Evolutionary conservation across 2,888 invertebrate species (phyloP), one percentile per base, ranked within the genome.

Genomic region (Listrodromus nycthemerus): DNA sequence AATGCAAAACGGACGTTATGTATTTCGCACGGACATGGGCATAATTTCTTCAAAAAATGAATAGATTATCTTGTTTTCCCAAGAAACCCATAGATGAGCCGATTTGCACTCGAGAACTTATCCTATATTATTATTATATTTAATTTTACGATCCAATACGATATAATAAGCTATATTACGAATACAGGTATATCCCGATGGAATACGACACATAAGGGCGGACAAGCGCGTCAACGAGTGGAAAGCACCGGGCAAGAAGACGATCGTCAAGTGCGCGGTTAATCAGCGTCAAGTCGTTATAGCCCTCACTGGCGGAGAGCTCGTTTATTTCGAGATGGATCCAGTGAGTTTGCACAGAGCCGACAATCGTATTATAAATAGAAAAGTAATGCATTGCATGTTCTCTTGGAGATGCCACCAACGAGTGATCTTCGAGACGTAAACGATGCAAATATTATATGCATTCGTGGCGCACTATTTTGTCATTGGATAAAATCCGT

Each of bases 251-350:
- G 99, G 98, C 27, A 99, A 99, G 93, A 98, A 99, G 90, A 97
- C 97, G 0, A 99, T 99, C 81, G 97, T 98, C 0, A 98, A 98
- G 93, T 99, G 99, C 94, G 99, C 99, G 0, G 98, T 99, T 21
- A 99, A 99, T 94, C 98, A 99, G 93, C 95, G 99, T 84, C 99
- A 99, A 94, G 99, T 99, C 41, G 99, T 99, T 0, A 99, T 99
- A 86, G 99, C 99, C 1, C 94, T 99, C 65, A 98, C 98, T 50
- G 99, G 99, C 2, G 98, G 99, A 52, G 99, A 99, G 94, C 95
- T 99, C 83, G 99, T 99, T 61, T 99, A 99, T 94, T 99, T 99
- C 93, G 99, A 99, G 95, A 98, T 99, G 98, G 99, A 99, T 94
- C 97, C 98, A 88, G 98, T 99, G 95, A 96, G 97, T 95, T 93